Conservation (phyloP, 2,888 invertebrate species). For the Aphidoletes aphidimyza region DNA sequence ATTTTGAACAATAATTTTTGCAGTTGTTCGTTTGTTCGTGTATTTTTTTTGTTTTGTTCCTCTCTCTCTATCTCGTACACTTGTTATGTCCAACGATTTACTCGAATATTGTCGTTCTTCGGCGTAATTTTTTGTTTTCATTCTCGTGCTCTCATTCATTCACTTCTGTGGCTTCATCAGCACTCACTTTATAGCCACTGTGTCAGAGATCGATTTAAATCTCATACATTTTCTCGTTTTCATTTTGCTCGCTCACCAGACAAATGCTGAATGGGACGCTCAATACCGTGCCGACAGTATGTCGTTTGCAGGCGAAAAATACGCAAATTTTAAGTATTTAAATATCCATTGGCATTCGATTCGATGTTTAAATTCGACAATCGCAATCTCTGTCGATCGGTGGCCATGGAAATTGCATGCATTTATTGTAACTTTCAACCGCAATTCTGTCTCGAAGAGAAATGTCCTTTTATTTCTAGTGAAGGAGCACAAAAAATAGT, state of each 20-base stretch:
- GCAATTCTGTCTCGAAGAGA: neutral
- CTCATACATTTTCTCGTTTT: neutral
- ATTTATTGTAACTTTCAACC: conserved; percentile 46
- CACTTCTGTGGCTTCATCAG: conserved; percentile 28
- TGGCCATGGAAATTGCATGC: neutral
- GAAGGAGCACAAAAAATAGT: neutral
- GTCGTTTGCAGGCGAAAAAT: conserved; percentile 1
- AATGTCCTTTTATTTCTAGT: neutral
- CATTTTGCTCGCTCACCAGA: no score
- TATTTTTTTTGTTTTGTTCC: no score
- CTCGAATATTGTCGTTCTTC: neutral
- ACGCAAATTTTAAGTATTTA: conserved; percentile 45
- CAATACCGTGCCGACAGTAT: neutral
- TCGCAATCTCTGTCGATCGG: neutral
- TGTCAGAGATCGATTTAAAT: conserved; percentile 38
- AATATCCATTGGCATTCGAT: conserved; percentile 45
- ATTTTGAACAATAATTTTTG: conserved; percentile 49
- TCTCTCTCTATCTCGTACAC: neutral
- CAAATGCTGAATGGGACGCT: neutral
- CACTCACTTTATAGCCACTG: conserved; percentile 14
- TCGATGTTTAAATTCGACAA: neutral
- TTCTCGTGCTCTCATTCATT: neutral
- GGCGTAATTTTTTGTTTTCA: neutral
- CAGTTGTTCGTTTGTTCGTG: neutral
- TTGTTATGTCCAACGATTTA: neutral